Conservation (phyloP, 2,113 vertebrate genomes). For the Macrotus californicus region DNA sequence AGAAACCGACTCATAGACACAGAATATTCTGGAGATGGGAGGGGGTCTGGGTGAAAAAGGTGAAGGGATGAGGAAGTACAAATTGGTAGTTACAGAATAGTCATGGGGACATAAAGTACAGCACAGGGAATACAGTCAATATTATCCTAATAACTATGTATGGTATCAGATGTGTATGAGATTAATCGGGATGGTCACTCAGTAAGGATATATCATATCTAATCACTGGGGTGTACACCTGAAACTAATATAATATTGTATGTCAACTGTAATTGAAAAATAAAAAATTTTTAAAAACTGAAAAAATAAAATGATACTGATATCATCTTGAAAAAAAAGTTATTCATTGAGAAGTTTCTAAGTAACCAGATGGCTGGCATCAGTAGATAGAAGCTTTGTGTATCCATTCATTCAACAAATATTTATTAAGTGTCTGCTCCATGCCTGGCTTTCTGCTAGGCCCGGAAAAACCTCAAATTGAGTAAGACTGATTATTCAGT, state of each 20-base stretch:
- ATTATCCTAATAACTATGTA: neutral
- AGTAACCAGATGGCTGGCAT: constrained; percentile 34
- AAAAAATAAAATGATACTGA: neutral
- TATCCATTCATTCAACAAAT: constrained; percentile 37
- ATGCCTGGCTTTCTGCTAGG: neutral
- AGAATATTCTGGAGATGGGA: neutral
- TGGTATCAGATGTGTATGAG: neutral
- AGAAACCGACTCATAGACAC: neutral
- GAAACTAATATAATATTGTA: neutral
- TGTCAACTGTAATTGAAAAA: neutral
- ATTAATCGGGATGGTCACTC: neutral
- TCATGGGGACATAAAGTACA: neutral
- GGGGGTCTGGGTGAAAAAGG: neutral
- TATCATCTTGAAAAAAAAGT: neutral
- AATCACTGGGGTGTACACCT: neutral
- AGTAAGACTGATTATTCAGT: neutral
- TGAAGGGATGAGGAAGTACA: neutral
- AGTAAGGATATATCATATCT: neutral
- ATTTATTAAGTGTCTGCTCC: constrained; percentile 47
- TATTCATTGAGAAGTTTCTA: neutral
- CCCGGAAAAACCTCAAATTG: constrained; percentile 7
- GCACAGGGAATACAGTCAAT: neutral
- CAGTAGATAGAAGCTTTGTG: neutral
- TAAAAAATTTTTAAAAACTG: neutral
- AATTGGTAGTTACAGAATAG: neutral